Conservation (phyloP, 1,140 invertebrate species). For the Leguminivora glycinivorella region DNA sequence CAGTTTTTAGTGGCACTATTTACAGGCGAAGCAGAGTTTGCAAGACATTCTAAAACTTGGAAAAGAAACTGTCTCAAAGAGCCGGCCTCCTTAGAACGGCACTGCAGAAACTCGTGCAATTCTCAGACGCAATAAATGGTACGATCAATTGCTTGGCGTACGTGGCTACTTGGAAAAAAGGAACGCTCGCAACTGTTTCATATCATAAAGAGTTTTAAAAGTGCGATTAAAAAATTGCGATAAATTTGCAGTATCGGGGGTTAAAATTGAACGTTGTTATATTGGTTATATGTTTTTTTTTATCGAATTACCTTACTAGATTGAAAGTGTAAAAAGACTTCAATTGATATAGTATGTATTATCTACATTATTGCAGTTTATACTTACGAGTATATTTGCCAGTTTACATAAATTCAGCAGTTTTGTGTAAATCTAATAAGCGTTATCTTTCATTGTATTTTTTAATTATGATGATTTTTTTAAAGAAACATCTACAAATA, state of each 20-base stretch:
- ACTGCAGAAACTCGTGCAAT: conserved; percentile 63
- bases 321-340: not conserved
- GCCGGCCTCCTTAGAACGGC: conserved; percentile 46
- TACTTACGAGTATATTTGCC: no score
- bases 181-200: not conserved
- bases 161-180: conserved; percentile 49
- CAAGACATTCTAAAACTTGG: conserved; percentile 63
- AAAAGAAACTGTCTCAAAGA: conserved; percentile 59
- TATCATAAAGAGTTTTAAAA: conserved; percentile 2
- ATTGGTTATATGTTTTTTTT: not conserved
- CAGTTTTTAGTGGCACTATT: conserved; percentile 28
- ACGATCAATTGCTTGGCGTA: conserved; percentile 58
- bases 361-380: no score
- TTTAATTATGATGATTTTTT: no score
- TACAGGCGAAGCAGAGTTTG: conserved; percentile 45
- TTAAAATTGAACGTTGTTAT: not conserved
- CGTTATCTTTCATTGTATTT: no score
- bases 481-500: no score
- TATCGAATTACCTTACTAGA: not conserved
- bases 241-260: not conserved
- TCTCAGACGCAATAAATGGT: conserved; percentile 69
- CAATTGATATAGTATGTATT: no score
- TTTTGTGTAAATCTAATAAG: no score
- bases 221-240: not conserved
- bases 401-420: no score